Evolutionary conservation across 2,113 vertebrate genomes (phyloP).

Genomic region (Vulpes vulpes): DNA sequence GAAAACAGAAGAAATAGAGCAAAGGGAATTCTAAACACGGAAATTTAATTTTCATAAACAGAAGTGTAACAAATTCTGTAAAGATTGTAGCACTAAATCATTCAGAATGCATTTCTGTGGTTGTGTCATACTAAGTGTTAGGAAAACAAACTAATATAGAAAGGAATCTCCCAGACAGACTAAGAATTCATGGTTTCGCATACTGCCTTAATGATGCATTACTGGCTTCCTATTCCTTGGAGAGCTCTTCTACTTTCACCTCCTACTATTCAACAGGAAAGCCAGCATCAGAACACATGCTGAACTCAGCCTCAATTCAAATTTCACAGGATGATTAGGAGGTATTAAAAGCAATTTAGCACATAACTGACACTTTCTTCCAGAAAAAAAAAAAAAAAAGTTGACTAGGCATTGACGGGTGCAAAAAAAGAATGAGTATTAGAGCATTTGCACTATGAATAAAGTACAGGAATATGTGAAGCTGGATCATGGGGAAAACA

Average conservation of each 20-base stretch:
- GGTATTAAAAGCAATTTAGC: conserved; percentile 17
- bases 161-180: neutral
- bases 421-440: neutral
- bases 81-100: neutral
- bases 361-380: neutral
- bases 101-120: neutral
- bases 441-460: neutral
- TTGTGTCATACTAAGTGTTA: neutral
- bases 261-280: neutral
- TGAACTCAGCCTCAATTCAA: neutral
- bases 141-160: neutral
- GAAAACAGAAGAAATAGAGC: conserved; percentile 46
- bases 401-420: neutral
- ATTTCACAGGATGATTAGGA: neutral
- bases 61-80: neutral
- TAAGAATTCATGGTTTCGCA: neutral
- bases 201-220: neutral
- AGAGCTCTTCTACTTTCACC: neutral
- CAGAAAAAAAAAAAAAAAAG: neutral
- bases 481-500: neutral
- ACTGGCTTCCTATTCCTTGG: neutral
- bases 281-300: neutral
- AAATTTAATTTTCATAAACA: conserved; percentile 46
- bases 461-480: neutral
- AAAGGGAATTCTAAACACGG: conserved; percentile 27